Evolutionary conservation across 2,113 vertebrate species (phyloP).

Genomic region (Apeltes quadracus): DNA sequence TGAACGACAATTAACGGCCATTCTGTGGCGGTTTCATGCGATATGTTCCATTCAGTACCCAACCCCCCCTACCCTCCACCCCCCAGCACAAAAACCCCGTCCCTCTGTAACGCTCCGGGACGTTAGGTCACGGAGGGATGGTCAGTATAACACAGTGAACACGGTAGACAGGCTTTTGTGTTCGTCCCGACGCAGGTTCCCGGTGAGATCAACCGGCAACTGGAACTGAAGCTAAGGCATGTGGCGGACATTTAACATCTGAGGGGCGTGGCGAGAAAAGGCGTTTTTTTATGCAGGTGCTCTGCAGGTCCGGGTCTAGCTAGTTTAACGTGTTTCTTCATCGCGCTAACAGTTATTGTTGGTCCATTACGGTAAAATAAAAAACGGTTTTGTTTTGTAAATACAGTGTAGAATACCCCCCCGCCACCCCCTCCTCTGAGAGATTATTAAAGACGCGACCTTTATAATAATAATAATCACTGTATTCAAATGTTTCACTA

Average conservation of each 20-base stretch:
- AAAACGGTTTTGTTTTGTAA: not conserved
- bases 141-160: constrained; percentile 4
- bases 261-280: constrained; percentile 59
- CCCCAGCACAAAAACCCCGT: not conserved
- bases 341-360: not conserved
- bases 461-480: not conserved
- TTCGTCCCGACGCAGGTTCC: not conserved
- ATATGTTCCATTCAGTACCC: not conserved
- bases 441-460: not conserved
- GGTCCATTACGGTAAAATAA: not conserved
- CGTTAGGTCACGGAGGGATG: not conserved
- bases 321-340: not conserved
- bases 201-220: not conserved
- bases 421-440: no score
- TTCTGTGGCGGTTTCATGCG: not conserved
- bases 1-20: not conserved
- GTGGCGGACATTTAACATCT: constrained; percentile 40
- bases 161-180: not conserved
- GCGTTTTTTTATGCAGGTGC: constrained; percentile 44
- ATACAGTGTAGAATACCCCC: not conserved
- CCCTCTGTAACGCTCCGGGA: not conserved
- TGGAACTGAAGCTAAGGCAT: constrained; percentile 41
- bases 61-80: no score
- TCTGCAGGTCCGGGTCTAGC: constrained; percentile 1
- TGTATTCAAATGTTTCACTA: not conserved